Base-by-base conservation (phyloP, 2,888 invertebrate species). In the Thera obeliscata region DNA sequence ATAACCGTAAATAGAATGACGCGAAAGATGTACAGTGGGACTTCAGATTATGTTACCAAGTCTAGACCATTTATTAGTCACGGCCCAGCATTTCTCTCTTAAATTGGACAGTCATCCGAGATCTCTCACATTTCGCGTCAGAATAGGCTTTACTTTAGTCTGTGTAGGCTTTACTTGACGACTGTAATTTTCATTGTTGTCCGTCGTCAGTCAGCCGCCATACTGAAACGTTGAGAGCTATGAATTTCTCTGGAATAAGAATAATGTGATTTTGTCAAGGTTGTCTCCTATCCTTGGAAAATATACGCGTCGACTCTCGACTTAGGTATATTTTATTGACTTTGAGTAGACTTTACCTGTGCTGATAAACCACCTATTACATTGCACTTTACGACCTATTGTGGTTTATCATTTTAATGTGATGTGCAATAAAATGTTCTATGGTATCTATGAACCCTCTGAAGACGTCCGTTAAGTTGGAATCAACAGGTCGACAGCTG, bases 401-500 rank as follows among this genome's bases (percentile, higher is more conserved):
- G 7, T 35, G 52, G 12, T 22, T 6, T 49, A 22, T 22, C 22
- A 22, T 6, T 50, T n/a, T 9, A n/a, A 48, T 38, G 38, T 22
- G 22, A 22, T 46, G 9, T 46, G 22, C 22, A 50, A 50, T 50
- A 52, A 52, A 52, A 9, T 52, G 52, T 52, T 52, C 33, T 52
- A 52, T 52, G 6, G 12, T 50, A 50, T 22, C 50, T 50, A 33
- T 52, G 0, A 5, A 33, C 52, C 33, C 12, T 22, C 46, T 48
- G 36, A 58, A 65, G 64, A 65, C 55, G 58, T 58, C 12, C 22
- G 50, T 52, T 54, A 65, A 52, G 54, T 57, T 57, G 52, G 55
- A 67, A 62, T 67, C 66, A 67, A 67, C 66, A 67, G 55, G 66
- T 67, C 33, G 8, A 35, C 55, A 54, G 33, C 36, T 63, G 59